Conservation (phyloP, 2,113 vertebrate genomes). For the Podarcis raffonei region DNA sequence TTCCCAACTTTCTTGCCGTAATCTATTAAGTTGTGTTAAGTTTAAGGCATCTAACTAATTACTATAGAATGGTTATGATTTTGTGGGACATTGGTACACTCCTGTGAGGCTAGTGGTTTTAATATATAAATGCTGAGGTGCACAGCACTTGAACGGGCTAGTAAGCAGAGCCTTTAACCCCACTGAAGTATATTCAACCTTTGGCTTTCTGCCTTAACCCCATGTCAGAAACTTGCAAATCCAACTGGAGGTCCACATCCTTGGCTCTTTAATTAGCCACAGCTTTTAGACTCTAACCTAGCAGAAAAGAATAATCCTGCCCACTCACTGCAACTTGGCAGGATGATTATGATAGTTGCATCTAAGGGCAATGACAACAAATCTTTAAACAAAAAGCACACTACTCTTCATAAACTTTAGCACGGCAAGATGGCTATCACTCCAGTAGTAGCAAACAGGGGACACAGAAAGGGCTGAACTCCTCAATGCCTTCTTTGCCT, state of each 20-base stretch:
- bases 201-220: neutral
- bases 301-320: neutral
- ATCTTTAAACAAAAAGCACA: neutral
- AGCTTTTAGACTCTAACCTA: neutral
- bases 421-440: neutral
- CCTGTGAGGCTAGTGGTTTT: neutral
- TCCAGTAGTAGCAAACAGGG: no score
- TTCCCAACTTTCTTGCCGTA: neutral
- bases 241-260: neutral
- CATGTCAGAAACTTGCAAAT: neutral
- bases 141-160: neutral
- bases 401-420: neutral
- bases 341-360: neutral
- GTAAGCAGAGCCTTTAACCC: neutral
- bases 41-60: neutral
- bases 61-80: neutral
- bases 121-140: neutral
- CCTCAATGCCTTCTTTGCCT: no score
- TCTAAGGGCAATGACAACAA: neutral
- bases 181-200: no score
- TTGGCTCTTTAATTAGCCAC: neutral
- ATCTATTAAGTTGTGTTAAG: neutral
- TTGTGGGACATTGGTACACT: neutral
- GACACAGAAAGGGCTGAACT: no score
- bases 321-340: neutral